Percentiles rank a stretch among this genome's conserved stretches.
Conservation (phyloP, 2,797 vertebrate genomes). For the Muscicapa comitata region DNA sequence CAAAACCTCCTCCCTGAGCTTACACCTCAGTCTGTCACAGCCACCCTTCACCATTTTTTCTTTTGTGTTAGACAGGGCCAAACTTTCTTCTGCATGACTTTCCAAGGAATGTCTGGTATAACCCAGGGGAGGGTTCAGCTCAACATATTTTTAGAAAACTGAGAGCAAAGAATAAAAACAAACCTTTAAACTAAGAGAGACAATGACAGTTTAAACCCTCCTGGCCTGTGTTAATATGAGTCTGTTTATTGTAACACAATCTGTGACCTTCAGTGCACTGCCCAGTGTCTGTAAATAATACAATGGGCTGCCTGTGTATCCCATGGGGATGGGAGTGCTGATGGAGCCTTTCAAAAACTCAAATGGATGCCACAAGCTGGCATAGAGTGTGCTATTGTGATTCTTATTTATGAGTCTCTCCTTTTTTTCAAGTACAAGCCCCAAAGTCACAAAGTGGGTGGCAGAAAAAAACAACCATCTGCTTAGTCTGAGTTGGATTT, state of each 20-base stretch:
- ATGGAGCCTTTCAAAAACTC: slow-evolving; percentile 40
- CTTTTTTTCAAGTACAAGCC: not conserved
- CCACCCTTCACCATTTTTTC: not conserved
- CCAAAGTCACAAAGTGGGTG: not conserved
- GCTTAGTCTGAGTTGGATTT: not conserved
- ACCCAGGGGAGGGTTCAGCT: not conserved
- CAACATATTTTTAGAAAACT: slow-evolving; percentile 38
- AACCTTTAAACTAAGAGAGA: slow-evolving; percentile 24
- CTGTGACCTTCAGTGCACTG: slow-evolving; percentile 54
- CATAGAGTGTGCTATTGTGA: slow-evolving; percentile 24
- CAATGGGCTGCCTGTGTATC: slow-evolving; percentile 35
- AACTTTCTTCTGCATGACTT: not conserved
- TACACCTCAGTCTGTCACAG: not conserved
- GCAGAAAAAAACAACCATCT: not conserved
- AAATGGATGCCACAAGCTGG: slow-evolving; percentile 20
- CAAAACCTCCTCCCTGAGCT: not conserved
- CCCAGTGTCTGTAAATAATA: slow-evolving; percentile 55
- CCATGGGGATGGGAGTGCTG: slow-evolving; percentile 22
- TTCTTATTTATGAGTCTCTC: slow-evolving; percentile 24
- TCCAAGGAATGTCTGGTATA: not conserved
- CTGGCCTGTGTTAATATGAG: slow-evolving; percentile 1
- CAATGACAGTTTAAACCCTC: slow-evolving; percentile 35
- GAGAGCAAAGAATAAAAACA: slow-evolving; percentile 22
- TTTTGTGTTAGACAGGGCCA: not conserved
- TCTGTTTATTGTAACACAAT: slow-evolving; percentile 58